These are phyloP conservation scores for Epinephelus malabaricus DNA, from an alignment of 2,797 vertebrate species.

Conservation along the genomic window DNA sequence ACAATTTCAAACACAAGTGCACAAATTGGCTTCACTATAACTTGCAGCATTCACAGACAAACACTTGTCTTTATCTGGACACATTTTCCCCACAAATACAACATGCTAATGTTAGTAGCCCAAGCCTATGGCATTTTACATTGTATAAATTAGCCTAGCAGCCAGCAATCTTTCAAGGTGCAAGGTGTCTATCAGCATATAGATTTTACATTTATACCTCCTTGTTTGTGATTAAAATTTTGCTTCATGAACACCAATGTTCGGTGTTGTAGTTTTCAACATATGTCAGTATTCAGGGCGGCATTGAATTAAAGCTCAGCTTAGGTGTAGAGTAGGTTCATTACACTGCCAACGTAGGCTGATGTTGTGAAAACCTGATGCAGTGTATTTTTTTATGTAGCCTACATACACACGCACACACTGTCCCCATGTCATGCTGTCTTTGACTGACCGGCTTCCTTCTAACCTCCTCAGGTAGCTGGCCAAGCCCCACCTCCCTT, in stretches of 20 bases:
- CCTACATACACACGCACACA: neutral
- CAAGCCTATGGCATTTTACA: too few relatives aligned
- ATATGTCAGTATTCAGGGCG: neutral
- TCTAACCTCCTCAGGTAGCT: constrained; percentile 62
- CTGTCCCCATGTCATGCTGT: neutral
- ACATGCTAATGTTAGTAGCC: too few relatives aligned
- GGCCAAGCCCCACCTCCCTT: constrained; percentile 29
- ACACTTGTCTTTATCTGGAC: too few relatives aligned
- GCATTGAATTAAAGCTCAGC: neutral
- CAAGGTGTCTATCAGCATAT: too few relatives aligned
- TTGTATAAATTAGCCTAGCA: too few relatives aligned
- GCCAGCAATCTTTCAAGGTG: too few relatives aligned
- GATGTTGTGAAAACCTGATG: neutral
- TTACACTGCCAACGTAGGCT: neutral
- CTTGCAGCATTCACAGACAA: too few relatives aligned
- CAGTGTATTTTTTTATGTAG: neutral
- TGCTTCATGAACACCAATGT: neutral
- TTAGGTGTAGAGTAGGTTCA: neutral
- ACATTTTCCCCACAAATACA: too few relatives aligned
- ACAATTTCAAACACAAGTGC: too few relatives aligned
- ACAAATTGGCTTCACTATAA: too few relatives aligned
- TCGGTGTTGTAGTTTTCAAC: neutral
- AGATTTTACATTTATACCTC: too few relatives aligned
- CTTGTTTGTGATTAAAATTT: too few relatives aligned
- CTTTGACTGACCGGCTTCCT: constrained; percentile 24